Evolutionary conservation across 2,113 vertebrate species (phyloP).

Genomic region (Orthonyx spaldingii): DNA sequence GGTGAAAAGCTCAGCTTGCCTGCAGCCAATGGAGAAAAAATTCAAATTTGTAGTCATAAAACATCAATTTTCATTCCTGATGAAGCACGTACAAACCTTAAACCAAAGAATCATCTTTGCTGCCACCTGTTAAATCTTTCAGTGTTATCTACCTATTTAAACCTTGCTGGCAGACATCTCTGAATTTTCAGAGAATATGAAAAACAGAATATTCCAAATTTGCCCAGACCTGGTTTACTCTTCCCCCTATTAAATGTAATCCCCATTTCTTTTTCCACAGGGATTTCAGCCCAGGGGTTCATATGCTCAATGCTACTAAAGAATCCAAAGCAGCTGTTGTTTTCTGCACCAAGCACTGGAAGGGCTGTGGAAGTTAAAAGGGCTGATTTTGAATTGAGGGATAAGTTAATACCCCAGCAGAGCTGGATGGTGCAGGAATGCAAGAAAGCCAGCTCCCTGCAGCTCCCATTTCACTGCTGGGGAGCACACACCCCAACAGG

Average conservation of each 20-base stretch:
- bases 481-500: not conserved
- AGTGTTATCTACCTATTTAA: not conserved
- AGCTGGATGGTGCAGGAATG: not conserved
- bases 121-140: not conserved
- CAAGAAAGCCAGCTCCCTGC: not conserved
- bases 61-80: not conserved
- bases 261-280: not conserved
- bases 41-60: not conserved
- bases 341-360: not conserved
- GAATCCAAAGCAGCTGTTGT: constrained; percentile 5
- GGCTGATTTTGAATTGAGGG: not conserved
- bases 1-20: not conserved
- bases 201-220: not conserved
- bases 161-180: not conserved
- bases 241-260: not conserved
- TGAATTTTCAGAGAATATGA: not conserved
- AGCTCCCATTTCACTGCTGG: not conserved
- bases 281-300: not conserved
- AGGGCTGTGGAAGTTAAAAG: not conserved
- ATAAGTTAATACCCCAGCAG: not conserved
- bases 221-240: not conserved
- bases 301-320: not conserved
- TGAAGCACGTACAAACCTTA: not conserved
- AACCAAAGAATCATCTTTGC: not conserved
- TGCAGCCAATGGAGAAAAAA: not conserved